Base-by-base conservation (phyloP, 2,797 vertebrate genomes). In the Perodicticus potto region DNA sequence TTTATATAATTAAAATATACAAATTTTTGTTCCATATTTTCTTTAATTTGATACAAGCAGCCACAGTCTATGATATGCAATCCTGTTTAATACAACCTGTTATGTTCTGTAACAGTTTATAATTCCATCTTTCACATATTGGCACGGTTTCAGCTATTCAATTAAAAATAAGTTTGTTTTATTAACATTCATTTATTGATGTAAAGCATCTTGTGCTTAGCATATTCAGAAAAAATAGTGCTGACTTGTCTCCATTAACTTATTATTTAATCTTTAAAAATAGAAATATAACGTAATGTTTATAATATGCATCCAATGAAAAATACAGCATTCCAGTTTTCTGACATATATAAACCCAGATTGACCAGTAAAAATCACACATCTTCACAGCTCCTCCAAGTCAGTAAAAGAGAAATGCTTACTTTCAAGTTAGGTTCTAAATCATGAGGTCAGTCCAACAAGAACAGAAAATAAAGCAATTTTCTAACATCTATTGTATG, bases 141-240 rank as follows among this genome's bases (percentile, higher is more conserved):
- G 87, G 73, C 69, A 65, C 4, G 2, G 4, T 17, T 93, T 95
- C 73, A 96, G 88, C 73, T 88, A 90, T 90, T 93, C 96, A 92
- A 93, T 96, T 97, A 97, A 97, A 97, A 96, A 83, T 86, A 29
- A 92, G n/a, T 94, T 94, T 96, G 57, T 90, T 96, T 96, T 97
- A 94, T 96, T 94, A 93, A 94, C 90, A 89, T 77, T 90, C 70
- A 90, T 27, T 94, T 83, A 57, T 73, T 85, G 85, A 95, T 55
- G 84, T 25, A 80, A 97, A 91, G 34, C 63, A 94, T 90, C 82
- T 94, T 93, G n/a, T 80, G 23, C 45, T 89, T 85, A 88, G 63
- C n/a, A 61, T 82, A 93, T 74, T 96, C 73, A 96, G 85, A 81
- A 97, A 93, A 96, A 94, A 45, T 74, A 37, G 27, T n/a, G n/a